A percentile compares a stretch with the other conserved stretches of the same genome.
phyloP scores from a whole-genome alignment of 1,140 invertebrate species.

The Pinna nobilis region DNA sequence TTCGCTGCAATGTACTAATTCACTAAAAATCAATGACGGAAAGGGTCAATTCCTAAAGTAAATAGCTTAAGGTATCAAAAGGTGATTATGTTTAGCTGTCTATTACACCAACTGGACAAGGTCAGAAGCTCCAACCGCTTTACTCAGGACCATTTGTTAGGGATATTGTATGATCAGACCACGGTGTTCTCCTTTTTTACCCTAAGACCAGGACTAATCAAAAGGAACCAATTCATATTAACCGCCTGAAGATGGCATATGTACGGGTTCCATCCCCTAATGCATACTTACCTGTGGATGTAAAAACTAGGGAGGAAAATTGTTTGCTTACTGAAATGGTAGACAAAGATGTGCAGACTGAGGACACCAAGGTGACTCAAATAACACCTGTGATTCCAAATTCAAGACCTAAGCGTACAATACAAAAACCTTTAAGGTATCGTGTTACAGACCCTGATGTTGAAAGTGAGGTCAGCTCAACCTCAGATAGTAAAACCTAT shows the following conservation, averaged over 20 bases:
- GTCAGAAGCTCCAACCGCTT: slow-evolving; percentile 15
- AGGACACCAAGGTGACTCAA: background rate
- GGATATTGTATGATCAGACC: slow-evolving; percentile 8
- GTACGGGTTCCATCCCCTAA: slow-evolving; percentile 9
- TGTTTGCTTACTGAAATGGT: background rate
- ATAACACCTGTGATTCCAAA: background rate
- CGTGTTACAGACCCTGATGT: no score
- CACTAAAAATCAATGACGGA: slow-evolving; percentile 19
- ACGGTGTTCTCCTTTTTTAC: slow-evolving; percentile 16
- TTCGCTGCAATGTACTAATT: slow-evolving; percentile 5
- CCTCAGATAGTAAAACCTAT: no score
- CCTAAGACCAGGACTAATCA: background rate
- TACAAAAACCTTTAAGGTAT: slow-evolving; percentile 22
- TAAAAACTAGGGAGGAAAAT: background rate
- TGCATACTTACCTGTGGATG: background rate
- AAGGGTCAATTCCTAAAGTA: background rate
- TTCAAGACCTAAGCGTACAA: background rate
- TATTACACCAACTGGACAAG: slow-evolving; percentile 22
- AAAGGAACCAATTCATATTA: slow-evolving; percentile 15
- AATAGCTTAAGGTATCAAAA: slow-evolving; percentile 3
- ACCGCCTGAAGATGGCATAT: slow-evolving; percentile 29
- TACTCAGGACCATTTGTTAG: slow-evolving; percentile 14
- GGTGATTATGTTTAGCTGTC: slow-evolving; percentile 34
- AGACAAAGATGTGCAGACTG: background rate
- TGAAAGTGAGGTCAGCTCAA: no score